These are phyloP conservation scores for Mesitornis unicolor DNA, from an alignment of 2,113 vertebrate species.

Conservation along the genomic window DNA sequence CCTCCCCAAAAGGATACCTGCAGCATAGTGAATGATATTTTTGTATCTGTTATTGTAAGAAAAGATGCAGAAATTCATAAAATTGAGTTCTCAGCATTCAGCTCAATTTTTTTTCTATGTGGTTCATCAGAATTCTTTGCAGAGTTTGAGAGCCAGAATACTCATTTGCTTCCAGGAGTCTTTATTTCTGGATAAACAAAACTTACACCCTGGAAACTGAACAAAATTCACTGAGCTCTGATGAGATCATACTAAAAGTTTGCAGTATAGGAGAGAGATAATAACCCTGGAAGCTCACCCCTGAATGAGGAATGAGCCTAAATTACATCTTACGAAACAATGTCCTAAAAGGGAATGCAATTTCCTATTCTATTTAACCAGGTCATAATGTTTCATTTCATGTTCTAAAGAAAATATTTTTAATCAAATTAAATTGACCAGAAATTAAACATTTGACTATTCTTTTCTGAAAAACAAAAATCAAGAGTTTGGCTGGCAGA, in stretches of 20 bases:
- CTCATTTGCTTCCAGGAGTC: not conserved
- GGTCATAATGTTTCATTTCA: not conserved
- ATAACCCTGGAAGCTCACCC: not conserved
- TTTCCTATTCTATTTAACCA: not conserved
- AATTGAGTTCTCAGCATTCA: not conserved
- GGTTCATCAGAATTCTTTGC: not conserved
- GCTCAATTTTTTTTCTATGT: not conserved
- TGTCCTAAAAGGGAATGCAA: not conserved
- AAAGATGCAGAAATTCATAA: not conserved
- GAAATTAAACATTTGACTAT: not conserved
- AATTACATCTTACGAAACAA: not conserved
- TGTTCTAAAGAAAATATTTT: not conserved
- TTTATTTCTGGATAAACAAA: not conserved
- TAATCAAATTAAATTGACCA: not conserved
- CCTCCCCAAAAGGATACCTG: not conserved
- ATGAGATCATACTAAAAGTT: not conserved
- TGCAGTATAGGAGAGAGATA: not conserved
- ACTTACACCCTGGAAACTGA: not conserved
- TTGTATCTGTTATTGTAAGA: not conserved
- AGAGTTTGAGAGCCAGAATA: not conserved
- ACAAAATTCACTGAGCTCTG: not conserved
- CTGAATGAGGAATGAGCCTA: not conserved
- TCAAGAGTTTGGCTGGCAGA: not conserved
- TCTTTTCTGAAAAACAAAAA: not conserved
- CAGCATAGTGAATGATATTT: not conserved